phyloP scores from a whole-genome alignment of 2,888 invertebrate species.

The Lepidocyrtinus sp. region DNA sequence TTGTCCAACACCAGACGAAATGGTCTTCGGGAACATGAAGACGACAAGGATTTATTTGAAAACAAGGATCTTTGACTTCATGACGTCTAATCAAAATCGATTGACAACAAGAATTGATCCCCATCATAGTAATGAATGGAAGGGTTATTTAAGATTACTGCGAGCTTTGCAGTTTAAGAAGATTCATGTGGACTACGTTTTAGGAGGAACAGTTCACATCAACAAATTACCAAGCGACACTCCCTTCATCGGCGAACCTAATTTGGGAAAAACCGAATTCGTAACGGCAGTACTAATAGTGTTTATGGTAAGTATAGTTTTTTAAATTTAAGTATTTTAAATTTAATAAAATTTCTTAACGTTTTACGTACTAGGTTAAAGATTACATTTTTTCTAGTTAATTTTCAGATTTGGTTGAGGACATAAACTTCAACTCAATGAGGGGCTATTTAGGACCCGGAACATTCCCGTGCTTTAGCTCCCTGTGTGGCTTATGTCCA shows the following conservation, averaged over 20 bases:
- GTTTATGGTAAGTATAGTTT: constrained; percentile 15
- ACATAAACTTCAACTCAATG: constrained; percentile 14
- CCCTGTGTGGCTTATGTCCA: constrained; percentile 5
- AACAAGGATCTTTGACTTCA: not conserved
- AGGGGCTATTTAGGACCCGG: constrained; percentile 16
- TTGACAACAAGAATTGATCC: not conserved
- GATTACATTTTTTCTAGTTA: too few relatives aligned
- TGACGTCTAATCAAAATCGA: constrained; percentile 6
- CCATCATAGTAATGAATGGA: not conserved
- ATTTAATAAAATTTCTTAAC: too few relatives aligned
- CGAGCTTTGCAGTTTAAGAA: constrained; percentile 15
- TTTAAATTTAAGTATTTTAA: too few relatives aligned
- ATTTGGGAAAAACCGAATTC: constrained; percentile 1
- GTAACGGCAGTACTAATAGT: not conserved
- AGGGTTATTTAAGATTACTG: not conserved
- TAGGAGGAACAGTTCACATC: not conserved
- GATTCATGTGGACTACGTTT: not conserved
- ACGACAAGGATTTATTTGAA: not conserved
- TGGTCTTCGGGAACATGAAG: not conserved
- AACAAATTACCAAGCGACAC: constrained; percentile 10
- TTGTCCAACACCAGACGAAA: constrained; percentile 20
- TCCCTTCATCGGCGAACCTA: constrained; percentile 14
- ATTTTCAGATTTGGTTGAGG: constrained; percentile 18
- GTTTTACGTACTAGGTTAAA: too few relatives aligned
- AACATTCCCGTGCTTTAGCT: constrained; percentile 16